phyloP scores from a whole-genome alignment of 2,888 invertebrate genomes.

The Eupithecia tripunctaria region DNA sequence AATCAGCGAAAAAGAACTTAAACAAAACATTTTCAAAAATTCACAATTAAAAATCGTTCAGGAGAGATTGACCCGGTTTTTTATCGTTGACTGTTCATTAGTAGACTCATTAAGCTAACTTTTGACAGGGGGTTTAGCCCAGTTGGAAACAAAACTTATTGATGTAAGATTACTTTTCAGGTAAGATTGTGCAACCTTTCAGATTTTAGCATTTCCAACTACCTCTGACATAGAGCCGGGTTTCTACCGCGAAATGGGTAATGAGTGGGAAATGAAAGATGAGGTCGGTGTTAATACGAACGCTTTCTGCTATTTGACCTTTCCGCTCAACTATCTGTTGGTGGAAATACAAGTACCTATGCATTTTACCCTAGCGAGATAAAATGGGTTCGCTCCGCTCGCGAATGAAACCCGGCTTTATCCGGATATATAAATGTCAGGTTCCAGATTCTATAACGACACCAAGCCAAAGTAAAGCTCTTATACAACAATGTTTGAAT shows the following conservation, averaged over 20 bases:
- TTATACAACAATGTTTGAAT: slow-evolving; percentile 14
- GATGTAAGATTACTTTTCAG: background rate
- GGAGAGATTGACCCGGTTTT: background rate
- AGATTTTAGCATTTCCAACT: background rate
- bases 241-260: too few species aligned
- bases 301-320: too few species aligned
- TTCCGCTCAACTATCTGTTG: too few species aligned
- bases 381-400: too few species aligned
- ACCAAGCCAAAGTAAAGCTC: background rate
- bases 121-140: background rate
- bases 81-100: background rate
- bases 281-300: too few species aligned
- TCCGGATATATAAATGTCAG: background rate
- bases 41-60: background rate
- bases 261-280: too few species aligned
- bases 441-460: background rate
- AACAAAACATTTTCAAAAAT: background rate
- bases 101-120: background rate
- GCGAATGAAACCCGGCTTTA: background rate
- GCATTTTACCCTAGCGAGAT: too few species aligned
- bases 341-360: too few species aligned
- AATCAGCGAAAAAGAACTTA: background rate
- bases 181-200: background rate
- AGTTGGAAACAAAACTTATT: background rate
- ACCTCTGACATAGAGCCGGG: background rate